phyloP scores from a whole-genome alignment of 1,140 invertebrate species.

The Parapsyche elsis region DNA sequence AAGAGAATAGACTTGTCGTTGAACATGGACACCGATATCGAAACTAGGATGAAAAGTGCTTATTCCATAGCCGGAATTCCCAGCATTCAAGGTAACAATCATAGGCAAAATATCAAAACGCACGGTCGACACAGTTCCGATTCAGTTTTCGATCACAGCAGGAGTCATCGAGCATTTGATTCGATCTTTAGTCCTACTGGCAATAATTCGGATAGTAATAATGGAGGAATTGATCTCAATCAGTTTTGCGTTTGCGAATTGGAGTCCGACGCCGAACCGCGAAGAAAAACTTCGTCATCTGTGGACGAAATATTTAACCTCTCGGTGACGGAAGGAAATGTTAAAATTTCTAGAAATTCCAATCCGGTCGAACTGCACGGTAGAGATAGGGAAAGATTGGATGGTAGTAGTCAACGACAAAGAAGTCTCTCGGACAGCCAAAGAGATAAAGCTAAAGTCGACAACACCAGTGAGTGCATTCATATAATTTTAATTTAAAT shows the following conservation, averaged over 20 bases:
- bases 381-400: slow-evolving; percentile 42
- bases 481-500: neutral
- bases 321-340: slow-evolving; percentile 57
- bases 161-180: slow-evolving; percentile 24
- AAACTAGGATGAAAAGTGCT: slow-evolving; percentile 58
- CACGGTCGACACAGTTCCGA: slow-evolving; percentile 65
- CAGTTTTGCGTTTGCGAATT: slow-evolving; percentile 67
- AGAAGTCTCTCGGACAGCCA: slow-evolving; percentile 79
- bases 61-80: slow-evolving; percentile 49
- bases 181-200: neutral
- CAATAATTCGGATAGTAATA: slow-evolving; percentile 28
- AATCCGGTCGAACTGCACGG: slow-evolving; percentile 40
- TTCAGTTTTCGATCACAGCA: slow-evolving; percentile 54
- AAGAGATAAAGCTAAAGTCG: slow-evolving; percentile 66
- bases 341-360: slow-evolving; percentile 27
- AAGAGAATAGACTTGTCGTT: slow-evolving; percentile 65
- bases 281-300: slow-evolving; percentile 68
- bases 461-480: slow-evolving; percentile 57
- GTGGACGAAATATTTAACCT: slow-evolving; percentile 77
- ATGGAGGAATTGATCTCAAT: slow-evolving; percentile 63
- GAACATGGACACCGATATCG: slow-evolving; percentile 61
- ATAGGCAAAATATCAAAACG: slow-evolving; percentile 55
- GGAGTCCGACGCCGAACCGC: slow-evolving; percentile 17
- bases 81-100: slow-evolving; percentile 20
- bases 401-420: slow-evolving; percentile 73